These are phyloP conservation scores for Elymnias hypermnestra DNA, from an alignment of 1,140 invertebrate species.

Conservation along the genomic window DNA sequence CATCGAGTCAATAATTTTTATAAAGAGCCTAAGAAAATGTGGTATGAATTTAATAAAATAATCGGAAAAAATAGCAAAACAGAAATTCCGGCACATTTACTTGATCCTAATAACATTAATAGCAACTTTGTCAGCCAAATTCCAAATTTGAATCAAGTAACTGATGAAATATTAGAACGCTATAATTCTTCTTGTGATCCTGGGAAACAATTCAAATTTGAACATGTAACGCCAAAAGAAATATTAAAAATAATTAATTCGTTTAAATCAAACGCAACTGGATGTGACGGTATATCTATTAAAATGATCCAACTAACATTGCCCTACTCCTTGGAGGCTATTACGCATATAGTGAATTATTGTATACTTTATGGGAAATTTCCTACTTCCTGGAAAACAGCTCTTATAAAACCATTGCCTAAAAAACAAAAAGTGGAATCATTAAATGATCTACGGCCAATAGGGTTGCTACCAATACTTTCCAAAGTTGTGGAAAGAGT, in stretches of 20 bases:
- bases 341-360: background rate
- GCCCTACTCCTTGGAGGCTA: background rate
- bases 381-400: no score
- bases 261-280: conserved; percentile 1
- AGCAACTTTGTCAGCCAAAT: background rate
- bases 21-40: conserved; percentile 1
- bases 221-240: conserved; percentile 1
- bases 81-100: background rate
- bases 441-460: no score
- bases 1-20: conserved; percentile 2
- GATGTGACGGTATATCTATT: background rate
- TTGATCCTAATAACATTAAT: conserved; percentile 6
- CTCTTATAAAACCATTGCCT: no score
- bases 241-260: conserved; percentile 6
- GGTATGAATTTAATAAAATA: background rate
- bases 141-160: no score
- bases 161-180: no score
- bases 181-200: no score
- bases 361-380: no score
- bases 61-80: background rate
- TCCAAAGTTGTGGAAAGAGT: no score
- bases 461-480: no score
- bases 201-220: conserved; percentile 3
- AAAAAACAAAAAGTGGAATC: no score
- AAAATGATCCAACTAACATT: background rate